phyloP scores from a whole-genome alignment of 1,140 invertebrate species.

The Armadillidium nasatum region DNA sequence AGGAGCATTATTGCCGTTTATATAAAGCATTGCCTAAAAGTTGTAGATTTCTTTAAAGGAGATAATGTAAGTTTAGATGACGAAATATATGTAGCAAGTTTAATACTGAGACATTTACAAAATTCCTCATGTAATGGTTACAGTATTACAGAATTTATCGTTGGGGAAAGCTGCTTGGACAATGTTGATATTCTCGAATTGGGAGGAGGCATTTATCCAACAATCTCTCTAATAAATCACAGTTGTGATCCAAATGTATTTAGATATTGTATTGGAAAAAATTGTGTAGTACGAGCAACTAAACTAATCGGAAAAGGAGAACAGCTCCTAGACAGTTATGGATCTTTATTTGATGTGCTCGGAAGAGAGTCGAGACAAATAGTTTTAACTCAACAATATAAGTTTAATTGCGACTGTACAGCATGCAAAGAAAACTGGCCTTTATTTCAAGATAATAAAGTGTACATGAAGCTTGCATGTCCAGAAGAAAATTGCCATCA shows the following conservation, averaged over 20 bases:
- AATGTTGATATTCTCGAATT: constrained; percentile 50
- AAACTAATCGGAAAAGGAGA: constrained; percentile 52
- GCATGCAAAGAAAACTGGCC: constrained; percentile 57
- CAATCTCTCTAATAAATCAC: constrained; percentile 62
- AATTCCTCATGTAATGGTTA: constrained; percentile 62
- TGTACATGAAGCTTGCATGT: neutral
- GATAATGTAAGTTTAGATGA: constrained; percentile 32
- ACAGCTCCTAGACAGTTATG: constrained; percentile 61
- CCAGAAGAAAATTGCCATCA: neutral
- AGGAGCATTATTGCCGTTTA: too few species aligned
- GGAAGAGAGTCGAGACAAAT: constrained; percentile 44
- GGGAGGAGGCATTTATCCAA: constrained; percentile 59
- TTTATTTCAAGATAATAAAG: constrained; percentile 34
- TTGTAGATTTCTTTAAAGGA: too few species aligned
- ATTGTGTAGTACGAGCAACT: constrained; percentile 55
- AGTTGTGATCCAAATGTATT: constrained; percentile 58
- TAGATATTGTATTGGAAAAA: constrained; percentile 53
- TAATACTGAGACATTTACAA: constrained; percentile 57
- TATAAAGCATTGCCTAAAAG: too few species aligned
- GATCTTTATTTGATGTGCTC: constrained; percentile 54
- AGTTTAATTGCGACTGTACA: constrained; percentile 57
- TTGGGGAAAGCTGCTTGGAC: constrained; percentile 48
- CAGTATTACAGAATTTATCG: constrained; percentile 57
- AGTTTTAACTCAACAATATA: constrained; percentile 55
- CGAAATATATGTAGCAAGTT: constrained; percentile 49